Evolutionary conservation across 2,113 vertebrate genomes (phyloP), one percentile per base, ranked within the genome.

Genomic region (Gymnorhina tibicen): DNA sequence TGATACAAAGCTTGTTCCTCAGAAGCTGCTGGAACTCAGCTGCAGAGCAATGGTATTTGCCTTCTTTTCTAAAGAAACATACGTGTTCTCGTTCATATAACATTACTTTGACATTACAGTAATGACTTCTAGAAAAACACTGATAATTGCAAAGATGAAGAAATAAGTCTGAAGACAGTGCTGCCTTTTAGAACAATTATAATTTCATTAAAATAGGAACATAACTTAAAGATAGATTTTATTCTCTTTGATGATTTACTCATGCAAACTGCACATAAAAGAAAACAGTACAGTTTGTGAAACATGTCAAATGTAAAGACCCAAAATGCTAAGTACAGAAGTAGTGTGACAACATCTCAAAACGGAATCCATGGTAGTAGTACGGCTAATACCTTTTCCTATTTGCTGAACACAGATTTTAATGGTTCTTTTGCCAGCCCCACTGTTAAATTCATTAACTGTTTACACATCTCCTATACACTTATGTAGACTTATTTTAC

Each of bases 241-340:
- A 99, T 99, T 99, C 99, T 99, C 98, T 98, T 97, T 98, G 98
- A 99, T 99, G 99, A 99, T 98, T 98, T 98, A 98, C 98, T 99
- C 99, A 99, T 99, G 99, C 99, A 99, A 98, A 99, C 98, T 98
- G 98, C 98, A 99, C 99, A 99, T 95, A 97, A 98, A 98, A 98
- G 96, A 98, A 98, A 97, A 98, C 97, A 97, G 98, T 98, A 99
- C 98, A 99, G 98, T 98, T 98, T 98, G 97, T 98, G 98, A 98
- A 98, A 98, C 97, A 98, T 98, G 97, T 98, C 97, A 98, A 98
- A 98, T 98, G 97, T 98, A 98, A 97, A 97, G 97, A 98, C 97
- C 97, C 96, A 69, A 97, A 98, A 98, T 97, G 98, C 97, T 81
- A 98, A 96, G 93, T 98, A 98, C 98, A 98, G 98, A 98, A 98